Evolutionary conservation across 2,888 invertebrate species (phyloP), one percentile per base, ranked within the genome.

Genomic region (Leucophenga montana): DNA sequence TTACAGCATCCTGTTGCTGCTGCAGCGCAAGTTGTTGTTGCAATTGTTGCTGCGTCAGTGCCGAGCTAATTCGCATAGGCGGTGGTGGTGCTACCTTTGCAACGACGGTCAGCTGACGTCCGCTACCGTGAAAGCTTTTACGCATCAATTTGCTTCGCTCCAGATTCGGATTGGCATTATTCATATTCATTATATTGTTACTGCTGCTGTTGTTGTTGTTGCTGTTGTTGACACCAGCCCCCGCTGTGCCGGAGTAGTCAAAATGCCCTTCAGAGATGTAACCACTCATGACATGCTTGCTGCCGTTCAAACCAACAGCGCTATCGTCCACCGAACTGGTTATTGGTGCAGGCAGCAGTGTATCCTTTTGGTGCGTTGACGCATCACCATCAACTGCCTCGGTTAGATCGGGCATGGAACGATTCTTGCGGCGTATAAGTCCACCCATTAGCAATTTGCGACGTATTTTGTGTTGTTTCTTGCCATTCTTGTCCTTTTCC

Each of bases 341-440:
- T 87, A 89, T 18, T 88, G 90, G 84, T 88, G 90, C 69, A 87
- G 90, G 70, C 39, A 39, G 70, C 39, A 39, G 39, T 20, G 76
- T 73, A 5, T 79, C 79, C 56, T 81, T 76, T 27, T 73, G 72
- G 4, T 69, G 74, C 3, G 73, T 13, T 75, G 89, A 81, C 72
- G 86, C 79, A 66, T 83, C 85, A 39, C 39, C 39, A 56, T 82
- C 92, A 64, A 93, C 94, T 0, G 94, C 94, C 86, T 96, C 96
- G 0, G 96, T 94, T 64, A 97, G 90, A 89, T 97, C 97, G 0
- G 97, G 97, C 95, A 97, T 95, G 68, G 96, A 96, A 76, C 96
- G 91, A 85, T 97, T 97, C 87, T 97, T 97, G 39, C 96, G 90
- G 72, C 95, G 92, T 67, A 97, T 96, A 67, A 97, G 89, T 1